Evolutionary conservation across 2,797 vertebrate species (phyloP).

Genomic region (Pangasius krempfi): DNA sequence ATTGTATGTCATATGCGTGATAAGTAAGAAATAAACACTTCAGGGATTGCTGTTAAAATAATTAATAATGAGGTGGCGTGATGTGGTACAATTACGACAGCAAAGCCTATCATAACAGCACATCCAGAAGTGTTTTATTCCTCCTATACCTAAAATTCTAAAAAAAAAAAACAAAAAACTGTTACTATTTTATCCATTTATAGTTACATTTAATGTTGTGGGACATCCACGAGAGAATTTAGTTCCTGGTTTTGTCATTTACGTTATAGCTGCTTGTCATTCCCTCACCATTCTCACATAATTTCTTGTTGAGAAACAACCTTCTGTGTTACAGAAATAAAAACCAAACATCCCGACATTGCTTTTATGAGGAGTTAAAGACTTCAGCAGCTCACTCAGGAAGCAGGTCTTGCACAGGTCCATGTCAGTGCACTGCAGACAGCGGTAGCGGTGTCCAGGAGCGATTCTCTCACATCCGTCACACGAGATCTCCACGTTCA

Average conservation of each 20-base stretch:
- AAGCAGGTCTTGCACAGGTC: constrained; percentile 98
- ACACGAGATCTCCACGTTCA: constrained; percentile 96
- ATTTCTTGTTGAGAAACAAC: background rate
- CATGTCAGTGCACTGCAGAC: constrained; percentile 97
- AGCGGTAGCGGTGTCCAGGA: constrained; percentile 94
- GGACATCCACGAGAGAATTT: background rate
- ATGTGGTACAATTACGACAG: too few relatives aligned
- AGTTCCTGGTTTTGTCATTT: background rate
- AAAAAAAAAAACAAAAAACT: background rate
- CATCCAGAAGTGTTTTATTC: background rate
- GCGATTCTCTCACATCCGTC: constrained; percentile 96
- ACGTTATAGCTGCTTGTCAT: background rate
- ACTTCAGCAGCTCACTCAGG: constrained; percentile 78
- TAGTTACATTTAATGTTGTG: background rate
- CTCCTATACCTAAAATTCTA: background rate
- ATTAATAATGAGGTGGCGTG: background rate
- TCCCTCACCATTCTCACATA: too few relatives aligned
- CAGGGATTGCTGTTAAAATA: background rate
- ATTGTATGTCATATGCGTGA: background rate
- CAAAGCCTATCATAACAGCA: background rate
- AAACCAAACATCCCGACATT: background rate
- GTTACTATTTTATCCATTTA: background rate
- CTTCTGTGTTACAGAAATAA: background rate
- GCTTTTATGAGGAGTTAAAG: background rate
- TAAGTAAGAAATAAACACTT: background rate